Evolutionary conservation across 2,797 vertebrate genomes (phyloP), one percentile per base, ranked within the genome.

Genomic region (Malurus leucopterus): DNA sequence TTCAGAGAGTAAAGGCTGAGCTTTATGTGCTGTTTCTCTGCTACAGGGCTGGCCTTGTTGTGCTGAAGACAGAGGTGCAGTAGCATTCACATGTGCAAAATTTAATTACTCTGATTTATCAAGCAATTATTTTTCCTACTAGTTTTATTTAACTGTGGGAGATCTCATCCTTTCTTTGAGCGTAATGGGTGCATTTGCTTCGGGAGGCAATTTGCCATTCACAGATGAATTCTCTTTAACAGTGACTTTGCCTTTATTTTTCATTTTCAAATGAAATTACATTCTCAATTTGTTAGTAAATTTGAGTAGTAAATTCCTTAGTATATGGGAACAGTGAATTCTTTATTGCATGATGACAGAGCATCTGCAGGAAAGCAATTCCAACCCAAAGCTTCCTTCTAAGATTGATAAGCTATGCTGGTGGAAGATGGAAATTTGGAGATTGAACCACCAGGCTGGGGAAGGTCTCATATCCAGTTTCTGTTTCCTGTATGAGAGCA

Each of bases 31-130:
- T 62, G 6, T 61, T 79, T 82, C 29, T 75, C 41, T 92, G 67
- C 83, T 86, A 51, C 38, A 57, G 64, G 57, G 72, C 69, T 91
- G 75, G 58, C 72, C 71, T 88, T 86, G 73, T 65, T 76, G 38
- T 49, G 36, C 30, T 79, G 55, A 76, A 95, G 84, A 67, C 27
- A 58, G 86, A 89, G 46, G 70, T 88, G 59, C 8, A 2, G 83
- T 79, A 88, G 90, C 70, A 38, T 81, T 95, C 82, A 81, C 30
- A 63, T 86, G 77, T 89, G 65, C 64, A 91, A 96, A 88, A 92
- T 92, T 41, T 92, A 93, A 91, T 94, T 91, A 89, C 65, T 80
- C 72, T 91, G 86, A 92, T 95, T 91, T 91, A 95, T 94, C 91
- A 93, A 95, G 86, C 77, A 91, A 91, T 90, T 90, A 80, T 92